Evolutionary conservation across 2,797 vertebrate species (phyloP).

Genomic region (Okamejei kenojei): DNA sequence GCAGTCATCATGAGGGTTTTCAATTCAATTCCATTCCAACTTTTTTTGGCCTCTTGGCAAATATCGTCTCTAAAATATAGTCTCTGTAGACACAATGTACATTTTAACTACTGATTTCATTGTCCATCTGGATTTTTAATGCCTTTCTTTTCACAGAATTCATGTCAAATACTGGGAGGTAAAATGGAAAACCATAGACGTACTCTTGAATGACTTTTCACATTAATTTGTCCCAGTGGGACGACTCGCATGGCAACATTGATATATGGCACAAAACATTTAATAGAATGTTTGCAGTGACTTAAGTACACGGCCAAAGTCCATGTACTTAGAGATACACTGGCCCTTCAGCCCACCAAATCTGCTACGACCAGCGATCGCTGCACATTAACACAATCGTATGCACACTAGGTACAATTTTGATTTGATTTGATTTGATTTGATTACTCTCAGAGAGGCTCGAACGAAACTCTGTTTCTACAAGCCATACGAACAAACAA

Average conservation of each 20-base stretch:
- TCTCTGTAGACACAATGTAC: slow-evolving; percentile 6
- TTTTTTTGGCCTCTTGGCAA: slow-evolving; percentile 1
- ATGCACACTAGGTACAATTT: no score
- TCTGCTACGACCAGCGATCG: no score
- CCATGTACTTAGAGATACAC: no score
- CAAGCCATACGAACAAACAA: no score
- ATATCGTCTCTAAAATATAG: background rate
- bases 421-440: no score
- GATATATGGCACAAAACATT: background rate
- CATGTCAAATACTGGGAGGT: background rate
- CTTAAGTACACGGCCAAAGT: background rate
- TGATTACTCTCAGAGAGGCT: no score
- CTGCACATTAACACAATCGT: no score
- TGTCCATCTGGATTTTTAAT: slow-evolving; percentile 8
- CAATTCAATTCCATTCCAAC: slow-evolving; percentile 27
- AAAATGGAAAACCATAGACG: background rate
- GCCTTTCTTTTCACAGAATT: background rate
- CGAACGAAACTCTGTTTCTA: no score
- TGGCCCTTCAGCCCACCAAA: background rate
- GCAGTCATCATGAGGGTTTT: background rate
- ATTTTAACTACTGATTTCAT: slow-evolving; percentile 11
- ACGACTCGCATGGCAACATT: background rate
- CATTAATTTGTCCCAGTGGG: background rate
- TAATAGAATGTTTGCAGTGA: background rate
- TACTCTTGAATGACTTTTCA: background rate